Conservation (phyloP, 2,113 vertebrate species). For the Mormyrus lacerda region DNA sequence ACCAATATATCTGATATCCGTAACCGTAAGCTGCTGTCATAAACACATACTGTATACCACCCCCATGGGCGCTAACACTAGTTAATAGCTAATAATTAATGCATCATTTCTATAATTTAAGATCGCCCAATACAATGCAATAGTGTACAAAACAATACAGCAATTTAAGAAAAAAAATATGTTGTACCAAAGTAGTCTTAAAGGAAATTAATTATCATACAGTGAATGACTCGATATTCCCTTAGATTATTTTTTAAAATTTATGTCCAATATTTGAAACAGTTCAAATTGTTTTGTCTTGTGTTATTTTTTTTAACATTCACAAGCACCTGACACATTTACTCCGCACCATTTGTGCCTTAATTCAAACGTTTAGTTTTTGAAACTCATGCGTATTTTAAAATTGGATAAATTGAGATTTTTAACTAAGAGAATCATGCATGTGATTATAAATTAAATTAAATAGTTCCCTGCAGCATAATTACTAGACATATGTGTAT, state of each 20-base stretch:
- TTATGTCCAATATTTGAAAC: not conserved
- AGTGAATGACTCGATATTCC: not conserved
- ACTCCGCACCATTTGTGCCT: not conserved
- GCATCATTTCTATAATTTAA: not conserved
- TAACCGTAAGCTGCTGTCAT: not conserved
- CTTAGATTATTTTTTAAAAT: not conserved
- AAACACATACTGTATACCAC: not conserved
- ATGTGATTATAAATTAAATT: not conserved
- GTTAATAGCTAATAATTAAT: not conserved
- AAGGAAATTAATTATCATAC: not conserved
- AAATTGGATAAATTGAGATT: not conserved
- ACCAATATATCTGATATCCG: not conserved
- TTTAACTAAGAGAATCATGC: not conserved
- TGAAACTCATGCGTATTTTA: too few species aligned
- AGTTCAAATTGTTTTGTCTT: not conserved
- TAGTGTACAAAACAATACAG: not conserved
- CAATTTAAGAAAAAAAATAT: not conserved
- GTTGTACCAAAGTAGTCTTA: not conserved
- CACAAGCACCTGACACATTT: not conserved
- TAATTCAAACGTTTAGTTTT: not conserved
- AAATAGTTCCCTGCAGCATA: not conserved
- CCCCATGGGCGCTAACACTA: not conserved
- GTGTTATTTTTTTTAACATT: not conserved
- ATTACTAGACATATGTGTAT: not conserved
- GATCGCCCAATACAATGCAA: not conserved